Percentiles rank a stretch among this genome's conserved stretches.
phyloP scores from a whole-genome alignment of 2,113 vertebrate genomes.

The Myocastor coypus region DNA sequence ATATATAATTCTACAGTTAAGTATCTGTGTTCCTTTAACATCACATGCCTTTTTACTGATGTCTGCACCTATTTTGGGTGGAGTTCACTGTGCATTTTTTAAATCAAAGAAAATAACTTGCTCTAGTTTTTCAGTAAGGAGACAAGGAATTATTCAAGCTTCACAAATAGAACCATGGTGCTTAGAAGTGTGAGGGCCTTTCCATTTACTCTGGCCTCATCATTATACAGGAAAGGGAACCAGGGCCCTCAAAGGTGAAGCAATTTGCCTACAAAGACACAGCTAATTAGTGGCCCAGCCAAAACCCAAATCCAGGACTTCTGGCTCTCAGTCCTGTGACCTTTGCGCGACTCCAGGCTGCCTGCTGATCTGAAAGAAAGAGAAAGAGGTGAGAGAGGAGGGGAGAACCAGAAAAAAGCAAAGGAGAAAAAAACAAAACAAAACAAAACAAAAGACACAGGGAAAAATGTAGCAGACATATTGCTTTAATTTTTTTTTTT shows the following conservation, averaged over 20 bases:
- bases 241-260: constrained; percentile 1
- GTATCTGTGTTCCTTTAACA: constrained; percentile 40
- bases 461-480: neutral
- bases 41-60: neutral
- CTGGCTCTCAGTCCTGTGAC: neutral
- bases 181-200: constrained; percentile 4
- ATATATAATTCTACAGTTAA: neutral
- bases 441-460: neutral
- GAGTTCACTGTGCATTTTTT: constrained; percentile 51
- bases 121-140: constrained; percentile 34
- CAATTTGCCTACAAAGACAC: constrained; percentile 51
- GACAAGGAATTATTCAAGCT: constrained; percentile 42
- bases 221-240: constrained; percentile 1
- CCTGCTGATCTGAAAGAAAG: neutral
- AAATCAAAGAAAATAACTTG: constrained; percentile 47
- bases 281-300: constrained; percentile 48
- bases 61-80: neutral
- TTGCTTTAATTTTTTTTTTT: constrained; percentile 50
- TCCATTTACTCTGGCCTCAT: neutral
- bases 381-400: neutral
- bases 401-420: neutral
- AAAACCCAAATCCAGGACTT: constrained; percentile 10
- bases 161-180: neutral
- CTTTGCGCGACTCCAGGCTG: neutral
- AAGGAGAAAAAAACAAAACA: neutral